A percentile compares a stretch with the other conserved stretches of the same genome.
Conservation (phyloP, 1,140 invertebrate genomes). For the Harpegnathos saltator region DNA sequence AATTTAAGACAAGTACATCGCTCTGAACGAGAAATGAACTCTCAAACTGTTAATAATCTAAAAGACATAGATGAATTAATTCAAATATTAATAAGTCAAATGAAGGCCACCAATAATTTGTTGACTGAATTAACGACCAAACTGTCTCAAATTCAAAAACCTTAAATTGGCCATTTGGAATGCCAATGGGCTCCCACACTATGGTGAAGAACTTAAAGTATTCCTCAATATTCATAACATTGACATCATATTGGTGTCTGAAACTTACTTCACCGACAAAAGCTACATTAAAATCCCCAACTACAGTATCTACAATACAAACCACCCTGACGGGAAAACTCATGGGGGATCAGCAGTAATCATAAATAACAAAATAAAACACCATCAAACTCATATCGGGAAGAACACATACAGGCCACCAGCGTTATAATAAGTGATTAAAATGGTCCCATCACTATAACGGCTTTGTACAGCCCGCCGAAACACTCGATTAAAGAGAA, state of each 20-base stretch:
- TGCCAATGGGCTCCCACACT: too few relatives aligned
- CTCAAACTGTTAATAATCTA: too few relatives aligned
- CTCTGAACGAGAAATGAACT: too few relatives aligned
- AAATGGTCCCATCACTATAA: constrained; percentile 37
- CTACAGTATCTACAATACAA: constrained; percentile 56
- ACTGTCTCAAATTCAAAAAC: too few relatives aligned
- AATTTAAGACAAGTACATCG: too few relatives aligned
- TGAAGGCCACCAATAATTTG: too few relatives aligned
- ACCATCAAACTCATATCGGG: constrained; percentile 37
- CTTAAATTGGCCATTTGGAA: too few relatives aligned
- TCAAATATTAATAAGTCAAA: too few relatives aligned
- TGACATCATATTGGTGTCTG: constrained; percentile 69
- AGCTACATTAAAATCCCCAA: constrained; percentile 63
- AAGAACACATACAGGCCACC: constrained; percentile 34
- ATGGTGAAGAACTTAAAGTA: too few relatives aligned
- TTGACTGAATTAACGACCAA: too few relatives aligned
- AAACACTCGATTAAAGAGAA: constrained; percentile 57
- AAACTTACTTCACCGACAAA: constrained; percentile 73
- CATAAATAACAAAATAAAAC: constrained; percentile 56
- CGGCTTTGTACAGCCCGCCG: constrained; percentile 68
- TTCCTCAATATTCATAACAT: too few relatives aligned
- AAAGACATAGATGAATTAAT: too few relatives aligned
- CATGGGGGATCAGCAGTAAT: constrained; percentile 72
- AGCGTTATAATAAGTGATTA: constrained; percentile 36
- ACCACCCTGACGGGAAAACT: constrained; percentile 65